phyloP scores from a whole-genome alignment of 2,797 vertebrate species.

The Platalea minor region DNA sequence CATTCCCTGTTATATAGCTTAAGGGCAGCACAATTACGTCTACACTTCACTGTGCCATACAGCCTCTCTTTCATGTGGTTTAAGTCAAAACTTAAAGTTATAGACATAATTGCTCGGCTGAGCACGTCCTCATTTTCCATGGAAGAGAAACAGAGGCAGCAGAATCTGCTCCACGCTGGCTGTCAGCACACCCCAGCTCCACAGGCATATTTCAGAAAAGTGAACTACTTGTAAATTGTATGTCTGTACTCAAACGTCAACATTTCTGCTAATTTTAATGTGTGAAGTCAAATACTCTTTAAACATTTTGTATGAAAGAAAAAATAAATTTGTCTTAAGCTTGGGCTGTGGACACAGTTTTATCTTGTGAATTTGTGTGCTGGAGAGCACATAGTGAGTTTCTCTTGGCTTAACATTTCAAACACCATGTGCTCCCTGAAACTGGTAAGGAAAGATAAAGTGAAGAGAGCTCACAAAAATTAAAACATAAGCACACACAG shows the following conservation, averaged over 20 bases:
- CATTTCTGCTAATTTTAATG: neutral
- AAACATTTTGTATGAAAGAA: neutral
- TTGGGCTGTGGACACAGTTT: neutral
- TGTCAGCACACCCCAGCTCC: neutral
- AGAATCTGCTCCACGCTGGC: neutral
- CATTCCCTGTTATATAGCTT: neutral
- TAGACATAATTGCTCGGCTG: neutral
- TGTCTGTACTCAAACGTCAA: neutral
- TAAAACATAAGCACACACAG: neutral
- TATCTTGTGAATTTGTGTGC: neutral
- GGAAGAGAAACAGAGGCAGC: neutral
- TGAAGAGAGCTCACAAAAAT: neutral
- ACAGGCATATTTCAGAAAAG: neutral
- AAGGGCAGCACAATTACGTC: neutral
- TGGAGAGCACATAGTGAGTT: neutral
- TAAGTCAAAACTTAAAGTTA: neutral
- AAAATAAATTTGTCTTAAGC: neutral
- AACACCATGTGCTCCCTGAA: neutral
- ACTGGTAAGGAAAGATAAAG: neutral
- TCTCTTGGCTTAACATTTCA: neutral
- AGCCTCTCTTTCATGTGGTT: neutral
- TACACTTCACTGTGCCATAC: neutral
- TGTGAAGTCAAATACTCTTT: neutral
- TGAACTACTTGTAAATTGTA: neutral
- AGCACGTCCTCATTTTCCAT: neutral